Base-by-base conservation (phyloP, 2,113 vertebrate genomes). In the Chaetorhynchus papuensis region DNA sequence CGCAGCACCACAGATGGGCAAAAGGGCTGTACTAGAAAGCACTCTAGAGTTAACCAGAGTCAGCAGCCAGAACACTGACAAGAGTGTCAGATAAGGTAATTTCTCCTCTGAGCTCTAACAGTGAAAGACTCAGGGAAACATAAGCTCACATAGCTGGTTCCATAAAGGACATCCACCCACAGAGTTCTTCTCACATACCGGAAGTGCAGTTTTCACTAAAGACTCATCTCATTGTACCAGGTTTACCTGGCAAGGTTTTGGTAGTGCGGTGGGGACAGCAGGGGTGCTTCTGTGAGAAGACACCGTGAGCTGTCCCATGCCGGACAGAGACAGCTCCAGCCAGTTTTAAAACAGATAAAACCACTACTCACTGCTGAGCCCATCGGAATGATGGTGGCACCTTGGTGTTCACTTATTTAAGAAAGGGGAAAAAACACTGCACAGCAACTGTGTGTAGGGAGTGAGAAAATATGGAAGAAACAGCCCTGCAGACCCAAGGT, bases 251-350 rank as follows among this genome's bases (percentile, higher is more conserved):
- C 41, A 65, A 85, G 15, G 35, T 31, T 68, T 41, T 52, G 26
- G 6, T 2, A 39, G 13, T 8, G n/a, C 0, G 0, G 52, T 9
- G 14, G 27, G 7, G 10, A 22, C 13, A 66, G 35, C 35, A 45
- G 22, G 7, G 21, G 8, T 70, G 21, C 27, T 50, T 54, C 57
- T 66, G 24, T 37, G 19, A 59, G 23, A 52, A 47, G 26, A 50
- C 22, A 41, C 3, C 0, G 2, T 53, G 33, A 87, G 30, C 16
- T 74, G 30, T 26, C 42, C 23, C 31, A 26, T 9, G 10, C n/a
- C 23, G 37, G 66, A 78, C 42, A 74, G 37, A 77, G 17, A 23
- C 31, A 60, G 20, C 14, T 44, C 42, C 42, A 86, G 57, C 3
- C 10, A 4, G 18, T 18, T 56, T 41, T 39, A 49, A 28, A 47